Base-by-base conservation (phyloP, 2,888 invertebrate genomes). In the Acronicta psi region DNA sequence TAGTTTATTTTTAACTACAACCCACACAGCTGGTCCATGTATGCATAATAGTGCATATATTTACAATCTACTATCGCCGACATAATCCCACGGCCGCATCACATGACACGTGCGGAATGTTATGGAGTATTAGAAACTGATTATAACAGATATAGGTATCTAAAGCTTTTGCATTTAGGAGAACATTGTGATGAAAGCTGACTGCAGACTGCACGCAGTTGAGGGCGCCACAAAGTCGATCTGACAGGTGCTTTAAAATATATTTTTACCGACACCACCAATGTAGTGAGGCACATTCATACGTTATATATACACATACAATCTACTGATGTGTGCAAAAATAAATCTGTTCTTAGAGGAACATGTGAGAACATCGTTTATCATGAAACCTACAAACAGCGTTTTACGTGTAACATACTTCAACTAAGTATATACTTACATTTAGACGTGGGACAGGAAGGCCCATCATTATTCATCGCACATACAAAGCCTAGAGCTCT, bases 1-100 rank as follows among this genome's bases (percentile, higher is more conserved):
- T 14, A 43, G 43, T 41, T 41, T 20, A n/a, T 34, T 34, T 34
- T n/a, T 34, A 34, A n/a, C 34, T n/a, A 7, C 34, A 34, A n/a
- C 34, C 2, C 7, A 34, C 34, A n/a, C 34, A 34, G 34, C n/a
- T n/a, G n/a, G n/a, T 6, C 4, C 34, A n/a, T n/a, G 25, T 25
- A 25, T 8, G n/a, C 34, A 34, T 1, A 34, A 34, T n/a, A 34
- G n/a, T 34, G 34, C n/a, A 34, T 34, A 34, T n/a, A n/a, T 34
- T n/a, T n/a, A 6, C 34, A n/a, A 4, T n/a, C 6, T 34, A 34
- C 6, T 34, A 34, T n/a, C 7, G 11, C n/a, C n/a, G 34, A 34
- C n/a, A n/a, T 41, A 41, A 41, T 41, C 20, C 20, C 18, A n/a
- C 18, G 18, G 10, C 20, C n/a, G 41, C 18, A 16, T 18, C 41